A percentile compares a stretch with the other conserved stretches of the same genome.
phyloP scores from a whole-genome alignment of 1,140 invertebrate species.

The Drosophila sucinea region DNA sequence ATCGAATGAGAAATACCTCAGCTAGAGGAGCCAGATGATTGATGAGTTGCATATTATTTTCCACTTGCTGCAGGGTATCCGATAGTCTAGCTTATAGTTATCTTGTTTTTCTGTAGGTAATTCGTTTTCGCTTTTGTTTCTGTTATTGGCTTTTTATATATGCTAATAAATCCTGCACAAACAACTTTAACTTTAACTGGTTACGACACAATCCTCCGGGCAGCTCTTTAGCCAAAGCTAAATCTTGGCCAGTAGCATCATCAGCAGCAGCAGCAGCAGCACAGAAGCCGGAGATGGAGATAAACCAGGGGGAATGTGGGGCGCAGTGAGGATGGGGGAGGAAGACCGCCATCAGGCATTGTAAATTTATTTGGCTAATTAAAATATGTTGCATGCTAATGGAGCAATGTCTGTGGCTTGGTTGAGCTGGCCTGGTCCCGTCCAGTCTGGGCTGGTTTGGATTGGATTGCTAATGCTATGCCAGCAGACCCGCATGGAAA shows the following conservation, averaged over 20 bases:
- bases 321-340: neutral
- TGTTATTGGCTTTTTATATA: conserved; percentile 31
- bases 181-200: conserved; percentile 55
- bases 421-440: neutral
- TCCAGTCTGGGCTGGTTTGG: neutral
- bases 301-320: neutral
- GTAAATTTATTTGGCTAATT: conserved; percentile 78
- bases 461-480: conserved; percentile 24
- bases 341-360: conserved; percentile 45
- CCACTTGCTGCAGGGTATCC: neutral
- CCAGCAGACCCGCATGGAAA: conserved; percentile 34
- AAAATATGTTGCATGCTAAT: conserved; percentile 80
- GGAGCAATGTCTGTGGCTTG: conserved; percentile 68
- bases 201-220: conserved; percentile 14
- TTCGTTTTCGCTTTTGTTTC: conserved; percentile 10
- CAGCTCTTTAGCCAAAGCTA: conserved; percentile 9
- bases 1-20: no score
- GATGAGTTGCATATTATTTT: no score
- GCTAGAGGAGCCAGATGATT: no score
- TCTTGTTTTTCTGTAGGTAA: conserved; percentile 1
- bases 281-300: neutral
- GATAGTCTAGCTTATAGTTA: conserved; percentile 6
- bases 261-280: neutral
- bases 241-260: conserved; percentile 1
- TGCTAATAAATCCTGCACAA: conserved; percentile 57